These are phyloP conservation scores for Acleris cristana DNA, from an alignment of 2,888 invertebrate species.

Conservation along the genomic window DNA sequence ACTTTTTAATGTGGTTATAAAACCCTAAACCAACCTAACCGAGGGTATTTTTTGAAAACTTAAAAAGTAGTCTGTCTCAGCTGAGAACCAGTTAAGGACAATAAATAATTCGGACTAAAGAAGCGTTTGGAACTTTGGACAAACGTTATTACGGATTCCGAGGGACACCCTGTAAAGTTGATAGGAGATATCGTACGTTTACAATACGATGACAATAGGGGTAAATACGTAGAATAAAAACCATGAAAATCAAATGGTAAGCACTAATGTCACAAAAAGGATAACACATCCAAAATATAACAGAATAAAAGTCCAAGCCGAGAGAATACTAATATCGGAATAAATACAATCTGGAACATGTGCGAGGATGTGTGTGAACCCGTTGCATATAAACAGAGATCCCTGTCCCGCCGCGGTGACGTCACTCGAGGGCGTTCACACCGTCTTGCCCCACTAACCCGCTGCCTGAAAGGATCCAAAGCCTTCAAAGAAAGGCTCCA, in stretches of 20 bases:
- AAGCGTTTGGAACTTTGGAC: no score
- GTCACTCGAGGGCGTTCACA: slow-evolving; percentile 54
- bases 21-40: no score
- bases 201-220: no score
- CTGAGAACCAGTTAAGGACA: no score
- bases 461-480: slow-evolving; percentile 25
- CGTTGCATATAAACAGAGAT: slow-evolving; percentile 26
- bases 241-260: neutral
- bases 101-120: no score
- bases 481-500: slow-evolving; percentile 7
- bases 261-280: neutral
- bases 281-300: slow-evolving; percentile 8
- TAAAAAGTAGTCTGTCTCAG: no score
- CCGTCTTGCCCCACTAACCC: slow-evolving; percentile 53
- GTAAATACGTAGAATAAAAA: no score
- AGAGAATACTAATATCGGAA: slow-evolving; percentile 25
- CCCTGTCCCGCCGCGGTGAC: slow-evolving; percentile 39
- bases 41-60: no score
- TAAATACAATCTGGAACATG: slow-evolving; percentile 20
- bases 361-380: slow-evolving; percentile 12
- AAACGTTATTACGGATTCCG: no score
- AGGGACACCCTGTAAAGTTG: no score
- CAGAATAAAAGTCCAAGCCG: slow-evolving; percentile 2
- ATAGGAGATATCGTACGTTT: no score
- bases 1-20: no score